These are phyloP conservation scores for Pseudochirops cupreus DNA, from an alignment of 2,797 vertebrate species.

Conservation along the genomic window DNA sequence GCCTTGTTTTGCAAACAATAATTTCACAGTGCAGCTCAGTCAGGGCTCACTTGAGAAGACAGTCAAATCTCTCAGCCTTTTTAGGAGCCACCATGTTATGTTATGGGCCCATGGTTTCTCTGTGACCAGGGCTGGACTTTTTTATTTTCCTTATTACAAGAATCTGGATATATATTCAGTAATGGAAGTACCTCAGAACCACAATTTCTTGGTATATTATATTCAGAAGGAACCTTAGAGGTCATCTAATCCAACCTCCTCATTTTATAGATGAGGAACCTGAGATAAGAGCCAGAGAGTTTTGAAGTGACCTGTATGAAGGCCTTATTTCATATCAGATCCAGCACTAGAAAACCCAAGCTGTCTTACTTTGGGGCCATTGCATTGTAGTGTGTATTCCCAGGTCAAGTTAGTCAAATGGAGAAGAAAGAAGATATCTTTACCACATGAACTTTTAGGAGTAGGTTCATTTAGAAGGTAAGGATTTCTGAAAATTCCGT, in stretches of 20 bases:
- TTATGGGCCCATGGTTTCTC: conserved; percentile 44
- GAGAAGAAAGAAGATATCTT: rapidly evolving
- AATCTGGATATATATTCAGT: not conserved
- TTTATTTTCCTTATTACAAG: not conserved
- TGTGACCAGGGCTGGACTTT: not conserved
- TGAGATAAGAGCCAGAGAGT: not conserved
- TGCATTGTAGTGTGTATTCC: not conserved
- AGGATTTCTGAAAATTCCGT: not conserved
- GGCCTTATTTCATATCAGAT: not conserved
- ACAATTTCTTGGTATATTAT: not conserved
- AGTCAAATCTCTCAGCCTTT: conserved; percentile 75
- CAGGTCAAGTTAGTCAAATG: not conserved
- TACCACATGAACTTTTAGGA: not conserved
- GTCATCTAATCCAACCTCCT: not conserved
- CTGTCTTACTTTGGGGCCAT: not conserved
- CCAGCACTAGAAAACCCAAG: not conserved
- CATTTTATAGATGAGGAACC: not conserved
- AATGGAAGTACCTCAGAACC: not conserved
- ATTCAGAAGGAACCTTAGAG: not conserved
- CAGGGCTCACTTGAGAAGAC: conserved; percentile 56
- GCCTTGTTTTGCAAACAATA: conserved; percentile 77
- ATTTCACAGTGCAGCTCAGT: conserved; percentile 69
- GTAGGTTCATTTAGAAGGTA: not conserved
- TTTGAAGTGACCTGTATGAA: not conserved
- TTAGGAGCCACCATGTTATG: conserved; percentile 41